Evolutionary conservation across 2,888 invertebrate genomes (phyloP).

Genomic region (Conus canariensis): DNA sequence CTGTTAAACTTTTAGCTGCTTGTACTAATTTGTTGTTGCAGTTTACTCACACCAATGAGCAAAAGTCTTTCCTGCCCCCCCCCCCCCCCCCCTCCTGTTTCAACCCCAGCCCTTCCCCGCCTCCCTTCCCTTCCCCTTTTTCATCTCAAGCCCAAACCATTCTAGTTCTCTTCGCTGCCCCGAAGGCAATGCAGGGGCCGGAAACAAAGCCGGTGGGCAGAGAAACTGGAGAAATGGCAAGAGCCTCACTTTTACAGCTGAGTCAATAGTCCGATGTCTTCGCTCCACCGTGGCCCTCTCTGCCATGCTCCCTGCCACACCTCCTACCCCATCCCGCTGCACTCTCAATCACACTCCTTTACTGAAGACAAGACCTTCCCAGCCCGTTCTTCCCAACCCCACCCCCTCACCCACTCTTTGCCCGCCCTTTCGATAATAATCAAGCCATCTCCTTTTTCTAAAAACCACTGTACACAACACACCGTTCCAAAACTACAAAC

Average conservation of each 20-base stretch:
- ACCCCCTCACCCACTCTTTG: not conserved
- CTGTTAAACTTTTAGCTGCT: not conserved
- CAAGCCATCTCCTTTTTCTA: not conserved
- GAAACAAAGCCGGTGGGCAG: constrained; percentile 21
- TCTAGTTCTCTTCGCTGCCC: no score
- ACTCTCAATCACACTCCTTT: no score
- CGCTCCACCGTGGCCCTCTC: not conserved
- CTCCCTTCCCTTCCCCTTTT: not conserved
- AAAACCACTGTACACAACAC: not conserved
- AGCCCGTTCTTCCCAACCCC: not conserved
- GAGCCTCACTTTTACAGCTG: constrained; percentile 31
- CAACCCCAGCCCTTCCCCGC: no score
- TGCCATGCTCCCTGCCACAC: not conserved
- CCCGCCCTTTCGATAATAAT: not conserved
- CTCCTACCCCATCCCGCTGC: not conserved
- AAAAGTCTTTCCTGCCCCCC: no score
- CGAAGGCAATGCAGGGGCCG: not conserved
- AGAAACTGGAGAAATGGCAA: constrained; percentile 14
- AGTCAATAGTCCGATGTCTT: constrained; percentile 23
- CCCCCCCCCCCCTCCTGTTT: not conserved
- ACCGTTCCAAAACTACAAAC: not conserved
- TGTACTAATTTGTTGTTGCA: not conserved
- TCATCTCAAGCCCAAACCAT: not conserved
- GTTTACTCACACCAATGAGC: not conserved
- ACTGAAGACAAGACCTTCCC: not conserved